phyloP scores from a whole-genome alignment of 2,797 vertebrate genomes.

The Australoheros facetus region DNA sequence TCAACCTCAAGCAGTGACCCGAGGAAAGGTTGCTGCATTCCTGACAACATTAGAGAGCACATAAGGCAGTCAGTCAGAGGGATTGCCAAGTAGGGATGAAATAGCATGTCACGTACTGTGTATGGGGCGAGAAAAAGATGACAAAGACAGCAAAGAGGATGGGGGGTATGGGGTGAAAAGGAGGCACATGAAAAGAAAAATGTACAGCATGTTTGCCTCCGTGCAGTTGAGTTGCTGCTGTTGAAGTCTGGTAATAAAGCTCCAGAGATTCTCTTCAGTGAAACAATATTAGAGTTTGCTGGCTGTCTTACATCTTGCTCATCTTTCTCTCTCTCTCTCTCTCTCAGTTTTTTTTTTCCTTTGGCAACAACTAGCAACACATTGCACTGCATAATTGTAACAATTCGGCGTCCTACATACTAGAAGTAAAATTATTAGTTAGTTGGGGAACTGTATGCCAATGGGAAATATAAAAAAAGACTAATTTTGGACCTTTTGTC shows the following conservation, averaged over 20 bases:
- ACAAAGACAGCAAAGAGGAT: slow-evolving; percentile 18
- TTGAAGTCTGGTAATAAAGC: slow-evolving; percentile 67
- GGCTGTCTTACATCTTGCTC: slow-evolving; percentile 33
- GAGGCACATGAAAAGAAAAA: slow-evolving; percentile 37
- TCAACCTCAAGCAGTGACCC: slow-evolving; percentile 64
- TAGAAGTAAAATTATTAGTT: slow-evolving; percentile 3
- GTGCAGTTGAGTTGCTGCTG: slow-evolving; percentile 53
- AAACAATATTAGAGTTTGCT: slow-evolving; percentile 49
- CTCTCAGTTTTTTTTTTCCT: slow-evolving; percentile 1
- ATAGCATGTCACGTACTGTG: slow-evolving; percentile 1
- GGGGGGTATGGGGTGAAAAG: slow-evolving; percentile 9
- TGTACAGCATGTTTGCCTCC: slow-evolving; percentile 49
- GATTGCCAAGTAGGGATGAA: slow-evolving; percentile 26
- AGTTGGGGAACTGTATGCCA: slow-evolving; percentile 9
- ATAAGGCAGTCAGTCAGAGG: slow-evolving; percentile 48
- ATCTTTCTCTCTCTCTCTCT: not conserved
- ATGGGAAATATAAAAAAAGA: slow-evolving; percentile 47
- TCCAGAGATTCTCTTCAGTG: slow-evolving; percentile 52
- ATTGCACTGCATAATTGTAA: slow-evolving; percentile 28
- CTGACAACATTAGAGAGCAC: slow-evolving; percentile 52
- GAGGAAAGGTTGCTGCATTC: slow-evolving; percentile 35
- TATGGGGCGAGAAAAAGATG: slow-evolving; percentile 16
- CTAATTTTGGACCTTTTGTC: slow-evolving; percentile 42
- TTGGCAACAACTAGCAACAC: slow-evolving; percentile 23
- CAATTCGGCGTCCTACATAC: slow-evolving; percentile 27